Evolutionary conservation across 2,888 invertebrate species (phyloP).

Genomic region (Dryadula phaetusa): DNA sequence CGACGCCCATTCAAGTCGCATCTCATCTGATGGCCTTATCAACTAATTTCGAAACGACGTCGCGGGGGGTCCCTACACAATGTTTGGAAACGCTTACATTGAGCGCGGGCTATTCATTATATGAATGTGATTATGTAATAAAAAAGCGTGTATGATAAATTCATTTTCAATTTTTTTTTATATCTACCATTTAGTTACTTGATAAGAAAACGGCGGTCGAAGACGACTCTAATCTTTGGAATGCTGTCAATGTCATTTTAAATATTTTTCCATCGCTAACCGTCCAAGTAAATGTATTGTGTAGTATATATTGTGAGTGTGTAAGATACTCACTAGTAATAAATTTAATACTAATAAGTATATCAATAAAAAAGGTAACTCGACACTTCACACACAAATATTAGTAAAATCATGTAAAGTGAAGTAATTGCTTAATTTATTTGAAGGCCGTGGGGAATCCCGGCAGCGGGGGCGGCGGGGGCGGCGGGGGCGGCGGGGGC

Average conservation of each 20-base stretch:
- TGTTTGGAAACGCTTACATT: slow-evolving; percentile 22
- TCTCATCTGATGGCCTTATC: slow-evolving; percentile 34
- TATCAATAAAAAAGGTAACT: too few relatives aligned
- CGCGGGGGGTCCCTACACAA: slow-evolving; percentile 37
- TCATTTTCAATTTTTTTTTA: background rate
- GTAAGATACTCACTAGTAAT: too few relatives aligned
- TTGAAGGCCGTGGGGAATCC: background rate
- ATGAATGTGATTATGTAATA: slow-evolving; percentile 35
- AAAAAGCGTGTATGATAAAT: slow-evolving; percentile 28
- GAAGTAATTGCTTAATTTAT: slow-evolving; percentile 4
- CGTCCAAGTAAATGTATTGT: background rate
- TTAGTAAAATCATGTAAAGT: too few relatives aligned
- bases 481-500: too few relatives aligned
- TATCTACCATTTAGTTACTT: background rate
- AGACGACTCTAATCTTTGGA: background rate
- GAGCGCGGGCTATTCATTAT: slow-evolving; percentile 37
- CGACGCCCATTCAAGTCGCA: slow-evolving; percentile 20
- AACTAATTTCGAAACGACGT: slow-evolving; percentile 19
- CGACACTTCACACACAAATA: too few relatives aligned
- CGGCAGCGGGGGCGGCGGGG: too few relatives aligned
- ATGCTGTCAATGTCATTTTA: background rate
- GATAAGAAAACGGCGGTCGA: background rate
- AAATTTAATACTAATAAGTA: too few relatives aligned
- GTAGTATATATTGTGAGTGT: too few relatives aligned
- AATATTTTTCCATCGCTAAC: background rate